Base-by-base conservation (phyloP, 2,888 invertebrate genomes). In the Scaptomyza reducta region DNA sequence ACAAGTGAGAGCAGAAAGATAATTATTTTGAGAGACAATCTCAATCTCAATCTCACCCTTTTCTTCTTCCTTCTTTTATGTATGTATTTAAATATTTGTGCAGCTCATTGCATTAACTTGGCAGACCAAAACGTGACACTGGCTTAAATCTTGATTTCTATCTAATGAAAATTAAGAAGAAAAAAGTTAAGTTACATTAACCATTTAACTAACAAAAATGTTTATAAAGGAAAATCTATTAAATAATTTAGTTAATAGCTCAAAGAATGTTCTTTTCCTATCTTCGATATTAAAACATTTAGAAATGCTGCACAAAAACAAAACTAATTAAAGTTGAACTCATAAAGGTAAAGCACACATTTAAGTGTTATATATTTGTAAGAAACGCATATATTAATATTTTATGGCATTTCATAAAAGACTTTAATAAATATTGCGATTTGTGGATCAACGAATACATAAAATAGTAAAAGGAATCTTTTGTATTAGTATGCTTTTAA, bases 11-110 rank as follows among this genome's bases (percentile, higher is more conserved):
- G 31, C 9, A 18, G 6, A 25, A 16, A 51, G 35, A 58, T 38
- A 58, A 31, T 67, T 38, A 27, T 22, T n/a, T 25, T 18, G 16
- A 53, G 41, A 60, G 27, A 35, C 49, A 31, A 27, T 16, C 16
- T 38, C 46, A 31, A 22, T 16, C 16, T 38, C 3, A 14, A 9
- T 35, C 35, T 38, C 16, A 51, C 35, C 40, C 55, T 14, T 56
- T 61, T 51, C 67, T 70, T 47, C 50, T 50, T 46, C 46, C 33
- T 38, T 55, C 33, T 65, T 63, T 54, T 59, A 42, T 47, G 54
- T 59, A 53, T 47, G 50, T 61, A 46, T 67, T 53, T 66, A 55
- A 63, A 73, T 78, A 70, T 74, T 74, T 74, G 70, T 56, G 40
- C 33, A 25, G 53, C 45, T 55, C 67, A 31, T 61, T 73, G 50